A percentile compares a stretch with the other conserved stretches of the same genome.
These are phyloP conservation scores for Bubo scandiacus DNA, from an alignment of 2,113 vertebrate genomes.

Conservation along the genomic window DNA sequence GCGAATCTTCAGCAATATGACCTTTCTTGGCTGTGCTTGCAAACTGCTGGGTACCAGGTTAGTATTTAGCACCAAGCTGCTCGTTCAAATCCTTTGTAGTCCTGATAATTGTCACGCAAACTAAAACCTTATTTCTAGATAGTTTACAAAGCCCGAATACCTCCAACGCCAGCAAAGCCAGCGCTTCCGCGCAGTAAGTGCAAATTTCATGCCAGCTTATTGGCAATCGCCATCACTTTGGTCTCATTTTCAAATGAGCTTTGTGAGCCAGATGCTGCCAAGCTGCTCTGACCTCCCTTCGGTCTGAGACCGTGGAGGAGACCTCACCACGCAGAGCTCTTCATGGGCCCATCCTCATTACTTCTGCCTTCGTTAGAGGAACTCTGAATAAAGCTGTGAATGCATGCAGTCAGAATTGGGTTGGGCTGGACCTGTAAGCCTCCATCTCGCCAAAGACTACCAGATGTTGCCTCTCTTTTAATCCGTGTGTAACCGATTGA, in stretches of 20 bases:
- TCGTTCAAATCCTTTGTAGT: not conserved
- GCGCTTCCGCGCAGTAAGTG: accelerated
- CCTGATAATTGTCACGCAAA: accelerated
- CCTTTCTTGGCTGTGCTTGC: not conserved
- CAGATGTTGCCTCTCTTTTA: not conserved
- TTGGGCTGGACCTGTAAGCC: not conserved
- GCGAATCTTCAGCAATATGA: not conserved
- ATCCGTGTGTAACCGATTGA: accelerated
- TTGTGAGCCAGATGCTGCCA: not conserved
- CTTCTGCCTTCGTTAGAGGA: not conserved
- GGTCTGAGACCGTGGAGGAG: accelerated
- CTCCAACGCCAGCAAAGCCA: not conserved
- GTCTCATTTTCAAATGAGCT: accelerated
- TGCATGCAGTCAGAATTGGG: accelerated
- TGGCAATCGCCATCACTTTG: accelerated
- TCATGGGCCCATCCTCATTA: accelerated
- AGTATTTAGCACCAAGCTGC: not conserved
- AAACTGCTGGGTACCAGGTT: not conserved
- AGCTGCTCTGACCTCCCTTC: not conserved
- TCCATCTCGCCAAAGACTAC: accelerated
- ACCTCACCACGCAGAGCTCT: not conserved
- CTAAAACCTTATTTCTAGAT: not conserved
- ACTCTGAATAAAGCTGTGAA: not conserved
- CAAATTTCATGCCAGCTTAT: accelerated
- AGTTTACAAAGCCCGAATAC: not conserved